Conservation (phyloP, 2,113 vertebrate species). For the Oryzias celebensis region DNA sequence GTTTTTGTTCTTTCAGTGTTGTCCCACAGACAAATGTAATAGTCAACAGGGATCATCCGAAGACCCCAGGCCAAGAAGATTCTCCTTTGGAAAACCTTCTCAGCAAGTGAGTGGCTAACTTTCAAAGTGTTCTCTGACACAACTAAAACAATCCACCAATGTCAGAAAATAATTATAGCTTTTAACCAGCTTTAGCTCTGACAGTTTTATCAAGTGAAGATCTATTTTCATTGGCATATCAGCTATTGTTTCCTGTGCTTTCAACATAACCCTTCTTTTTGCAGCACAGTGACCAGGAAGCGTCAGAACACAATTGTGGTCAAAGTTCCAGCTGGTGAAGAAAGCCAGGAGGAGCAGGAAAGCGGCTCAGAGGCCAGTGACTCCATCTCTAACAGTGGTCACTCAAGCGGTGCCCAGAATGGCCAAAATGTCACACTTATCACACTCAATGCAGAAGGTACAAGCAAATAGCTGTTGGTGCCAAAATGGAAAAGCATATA, state of each 20-base stretch:
- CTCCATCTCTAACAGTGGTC: conserved; percentile 88
- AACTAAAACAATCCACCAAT: background rate
- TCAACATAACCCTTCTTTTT: conserved; percentile 6
- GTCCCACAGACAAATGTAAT: conserved; percentile 98
- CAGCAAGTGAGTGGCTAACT: conserved; percentile 85
- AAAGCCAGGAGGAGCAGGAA: conserved; percentile 93
- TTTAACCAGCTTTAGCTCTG: too few species aligned
- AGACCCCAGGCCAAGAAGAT: conserved; percentile 85
- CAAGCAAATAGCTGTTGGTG: background rate
- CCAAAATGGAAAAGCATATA: conserved; percentile 10
- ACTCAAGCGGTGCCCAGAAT: conserved; percentile 80
- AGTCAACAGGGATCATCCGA: conserved; percentile 89
- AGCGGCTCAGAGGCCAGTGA: conserved; percentile 97
- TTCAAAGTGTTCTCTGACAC: background rate
- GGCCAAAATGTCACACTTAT: conserved; percentile 95
- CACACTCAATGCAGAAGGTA: conserved; percentile 96
- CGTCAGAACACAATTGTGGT: conserved; percentile 97
- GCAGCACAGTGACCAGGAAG: conserved; percentile 83
- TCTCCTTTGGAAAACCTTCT: conserved; percentile 91
- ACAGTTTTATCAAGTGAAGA: too few species aligned
- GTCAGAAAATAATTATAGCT: background rate
- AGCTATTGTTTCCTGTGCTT: background rate
- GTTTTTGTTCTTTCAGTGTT: conserved; percentile 75
- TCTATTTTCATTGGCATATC: too few species aligned
- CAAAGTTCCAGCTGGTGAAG: conserved; percentile 90